Evolutionary conservation across 2,113 vertebrate genomes (phyloP).

Genomic region (Ceyx cyanopectus): DNA sequence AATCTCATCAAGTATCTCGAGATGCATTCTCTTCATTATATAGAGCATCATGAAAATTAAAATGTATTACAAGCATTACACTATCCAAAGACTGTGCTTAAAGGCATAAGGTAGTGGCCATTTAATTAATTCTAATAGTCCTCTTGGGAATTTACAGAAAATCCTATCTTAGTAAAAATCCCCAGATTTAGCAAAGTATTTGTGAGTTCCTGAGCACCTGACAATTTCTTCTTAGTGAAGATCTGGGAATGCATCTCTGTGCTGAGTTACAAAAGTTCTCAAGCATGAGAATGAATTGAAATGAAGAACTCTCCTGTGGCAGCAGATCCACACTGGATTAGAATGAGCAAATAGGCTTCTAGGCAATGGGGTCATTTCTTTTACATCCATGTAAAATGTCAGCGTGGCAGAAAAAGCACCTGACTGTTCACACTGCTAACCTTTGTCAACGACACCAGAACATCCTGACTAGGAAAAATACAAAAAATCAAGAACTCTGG

Average conservation of each 20-base stretch:
- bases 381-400: not conserved
- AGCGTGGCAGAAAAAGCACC: not conserved
- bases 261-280: not conserved
- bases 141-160: not conserved
- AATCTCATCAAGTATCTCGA: not conserved
- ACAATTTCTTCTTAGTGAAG: not conserved
- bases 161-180: not conserved
- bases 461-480: not conserved
- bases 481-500: not conserved
- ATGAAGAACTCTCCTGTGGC: not conserved
- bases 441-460: conserved; percentile 1
- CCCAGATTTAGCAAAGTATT: not conserved
- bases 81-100: not conserved
- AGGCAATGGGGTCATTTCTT: not conserved
- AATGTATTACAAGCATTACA: not conserved
- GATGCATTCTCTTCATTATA: not conserved
- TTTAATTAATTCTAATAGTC: not conserved
- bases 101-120: not conserved
- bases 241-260: not conserved
- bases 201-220: not conserved
- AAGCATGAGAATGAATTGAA: not conserved
- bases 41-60: not conserved
- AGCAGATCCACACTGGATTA: not conserved
- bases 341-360: not conserved
- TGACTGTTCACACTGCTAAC: not conserved